phyloP scores from a whole-genome alignment of 2,888 invertebrate species.

The Pocota personata region DNA sequence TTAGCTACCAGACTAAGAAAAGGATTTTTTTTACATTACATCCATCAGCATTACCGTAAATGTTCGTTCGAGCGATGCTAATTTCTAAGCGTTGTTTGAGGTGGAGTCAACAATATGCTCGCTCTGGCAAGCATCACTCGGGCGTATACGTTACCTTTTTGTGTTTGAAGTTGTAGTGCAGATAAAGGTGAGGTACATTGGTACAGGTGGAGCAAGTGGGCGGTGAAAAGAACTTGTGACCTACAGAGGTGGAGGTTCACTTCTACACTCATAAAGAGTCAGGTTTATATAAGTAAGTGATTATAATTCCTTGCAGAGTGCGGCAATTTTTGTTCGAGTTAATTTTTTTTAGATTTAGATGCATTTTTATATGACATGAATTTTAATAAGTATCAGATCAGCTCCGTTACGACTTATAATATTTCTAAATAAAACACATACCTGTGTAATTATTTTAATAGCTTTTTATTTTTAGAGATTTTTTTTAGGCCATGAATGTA shows the following conservation, averaged over 20 bases:
- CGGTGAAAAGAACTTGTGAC: neutral
- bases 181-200: neutral
- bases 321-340: neutral
- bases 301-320: neutral
- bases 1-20: slow-evolving; percentile 20
- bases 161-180: slow-evolving; percentile 1
- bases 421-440: no score
- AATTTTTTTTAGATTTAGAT: neutral
- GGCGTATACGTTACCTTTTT: slow-evolving; percentile 63
- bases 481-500: no score
- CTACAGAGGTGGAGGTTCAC: neutral
- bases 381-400: no score
- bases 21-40: slow-evolving; percentile 51
- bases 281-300: neutral
- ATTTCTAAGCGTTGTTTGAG: slow-evolving; percentile 57
- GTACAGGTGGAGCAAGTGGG: neutral
- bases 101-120: slow-evolving; percentile 58
- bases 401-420: no score
- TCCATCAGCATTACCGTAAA: slow-evolving; percentile 62
- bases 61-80: slow-evolving; percentile 48
- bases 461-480: no score
- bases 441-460: no score
- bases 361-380: neutral
- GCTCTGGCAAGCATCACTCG: slow-evolving; percentile 56
- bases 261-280: neutral